Evolutionary conservation across 1,140 invertebrate genomes (phyloP).

Genomic region (Akabosia matsudoensis): DNA sequence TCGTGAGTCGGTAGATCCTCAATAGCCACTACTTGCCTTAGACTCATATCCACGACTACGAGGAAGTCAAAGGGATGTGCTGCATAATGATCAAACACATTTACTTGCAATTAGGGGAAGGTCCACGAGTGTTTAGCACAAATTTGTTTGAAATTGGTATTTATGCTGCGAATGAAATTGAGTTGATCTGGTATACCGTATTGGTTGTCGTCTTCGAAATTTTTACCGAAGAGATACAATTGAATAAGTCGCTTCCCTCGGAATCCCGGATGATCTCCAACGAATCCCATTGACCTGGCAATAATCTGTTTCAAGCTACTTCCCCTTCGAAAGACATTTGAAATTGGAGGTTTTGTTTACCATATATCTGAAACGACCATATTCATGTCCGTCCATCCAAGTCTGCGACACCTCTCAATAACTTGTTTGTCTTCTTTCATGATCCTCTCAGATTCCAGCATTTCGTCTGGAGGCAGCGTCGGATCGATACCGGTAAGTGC

Average conservation of each 20-base stretch:
- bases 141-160: background rate
- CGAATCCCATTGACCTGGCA: conserved; percentile 30
- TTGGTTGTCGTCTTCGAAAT: conserved; percentile 26
- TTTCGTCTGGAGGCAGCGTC: background rate
- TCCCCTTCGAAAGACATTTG: background rate
- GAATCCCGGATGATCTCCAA: conserved; percentile 28
- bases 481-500: background rate
- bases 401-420: background rate
- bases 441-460: background rate
- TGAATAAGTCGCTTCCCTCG: conserved; percentile 22
- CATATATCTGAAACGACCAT: conserved; percentile 19
- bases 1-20: conserved; percentile 30
- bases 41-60: conserved; percentile 25
- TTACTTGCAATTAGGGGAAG: background rate
- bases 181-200: conserved; percentile 14
- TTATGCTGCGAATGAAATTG: too few relatives aligned
- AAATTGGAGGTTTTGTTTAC: conserved; percentile 1
- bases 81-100: background rate
- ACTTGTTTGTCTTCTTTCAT: background rate
- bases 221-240: conserved; percentile 24
- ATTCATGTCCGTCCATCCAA: conserved; percentile 21
- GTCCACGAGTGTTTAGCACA: too few relatives aligned
- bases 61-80: conserved; percentile 33
- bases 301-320: background rate
- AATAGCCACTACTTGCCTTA: conserved; percentile 18